Percentiles rank a stretch among this genome's conserved stretches.
Evolutionary conservation across 2,888 invertebrate species (phyloP).

Genomic region (Cephus pygmeus): DNA sequence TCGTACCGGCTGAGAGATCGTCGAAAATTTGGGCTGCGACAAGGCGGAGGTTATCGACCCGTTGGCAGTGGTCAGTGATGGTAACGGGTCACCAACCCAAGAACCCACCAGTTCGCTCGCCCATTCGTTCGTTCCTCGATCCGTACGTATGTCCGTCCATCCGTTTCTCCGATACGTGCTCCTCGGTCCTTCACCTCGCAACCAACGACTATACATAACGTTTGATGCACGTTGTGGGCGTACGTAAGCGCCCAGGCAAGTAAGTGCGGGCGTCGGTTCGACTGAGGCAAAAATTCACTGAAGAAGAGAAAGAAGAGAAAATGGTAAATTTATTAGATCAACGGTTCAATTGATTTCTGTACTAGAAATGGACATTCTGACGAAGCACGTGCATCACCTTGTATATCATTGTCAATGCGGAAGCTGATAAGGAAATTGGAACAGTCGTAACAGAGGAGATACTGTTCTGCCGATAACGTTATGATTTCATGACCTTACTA

Average conservation of each 20-base stretch:
- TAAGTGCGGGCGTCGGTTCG: background rate
- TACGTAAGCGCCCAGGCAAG: background rate
- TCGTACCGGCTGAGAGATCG: background rate
- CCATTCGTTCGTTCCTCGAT: conserved; percentile 28
- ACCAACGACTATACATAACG: conserved; percentile 27
- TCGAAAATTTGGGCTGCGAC: conserved; percentile 45
- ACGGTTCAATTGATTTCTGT: background rate
- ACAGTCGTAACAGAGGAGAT: background rate
- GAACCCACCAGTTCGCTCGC: conserved; percentile 33
- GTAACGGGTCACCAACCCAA: conserved; percentile 53
- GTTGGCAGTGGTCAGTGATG: conserved; percentile 64
- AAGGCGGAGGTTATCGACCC: conserved; percentile 56
- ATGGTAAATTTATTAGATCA: background rate
- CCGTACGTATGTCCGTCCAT: background rate
- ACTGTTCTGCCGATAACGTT: background rate
- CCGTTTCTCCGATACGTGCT: conserved; percentile 27
- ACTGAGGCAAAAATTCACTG: background rate
- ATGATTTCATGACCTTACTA: conserved; percentile 3
- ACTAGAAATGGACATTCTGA: background rate
- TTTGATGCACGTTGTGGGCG: background rate
- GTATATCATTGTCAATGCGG: background rate
- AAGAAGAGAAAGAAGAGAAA: background rate
- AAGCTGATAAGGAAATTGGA: background rate
- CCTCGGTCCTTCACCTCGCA: conserved; percentile 54
- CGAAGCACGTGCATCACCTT: background rate